Base-by-base conservation (phyloP, 2,888 invertebrate genomes). In the Autographa gamma region DNA sequence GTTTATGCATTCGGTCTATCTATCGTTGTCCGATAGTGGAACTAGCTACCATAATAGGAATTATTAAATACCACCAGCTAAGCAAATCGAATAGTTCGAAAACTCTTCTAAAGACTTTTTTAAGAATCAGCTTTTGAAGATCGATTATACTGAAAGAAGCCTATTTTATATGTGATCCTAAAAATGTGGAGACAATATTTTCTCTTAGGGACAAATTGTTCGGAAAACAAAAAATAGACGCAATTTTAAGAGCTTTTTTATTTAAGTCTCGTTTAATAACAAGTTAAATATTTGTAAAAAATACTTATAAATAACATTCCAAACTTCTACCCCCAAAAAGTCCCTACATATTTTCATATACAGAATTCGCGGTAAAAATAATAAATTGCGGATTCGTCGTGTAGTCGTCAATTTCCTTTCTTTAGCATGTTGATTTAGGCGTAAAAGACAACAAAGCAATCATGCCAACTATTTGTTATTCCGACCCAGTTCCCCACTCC, bases 401-500 rank as follows among this genome's bases (percentile, higher is more conserved):
- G 16, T 60, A 69, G 43, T 61, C 34, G 67, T 65, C 58, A n/a
- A 54, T 71, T 60, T 48, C 18, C 19, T 80, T 59, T 71, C 34
- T 59, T 14, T 63, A 63, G 19, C 60, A 61, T 72, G 78, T 81
- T 81, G 63, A 63, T 80, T 61, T 52, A 72, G 32, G 54, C 54
- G 68, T 61, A 25, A 41, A 66, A 61, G 63, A 68, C 66, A 80
- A 71, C 56, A 59, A 32, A 34, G 63, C 54, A 68, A 73, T 81
- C 68, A 77, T 61, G 31, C 38, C 19, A 6, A 9, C 25, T 66
- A 68, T 77, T 77, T 77, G 48, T 81, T 73, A 77, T 77, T 81
- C 78, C 19, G 60, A 7, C n/a, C 59, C 58, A 81, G 68, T 72
- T 81, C 71, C 60, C 65, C 59, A 66, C 73, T 65, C 54, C 67